phyloP scores from a whole-genome alignment of 2,888 invertebrate genomes.

The Eilema depressum region DNA sequence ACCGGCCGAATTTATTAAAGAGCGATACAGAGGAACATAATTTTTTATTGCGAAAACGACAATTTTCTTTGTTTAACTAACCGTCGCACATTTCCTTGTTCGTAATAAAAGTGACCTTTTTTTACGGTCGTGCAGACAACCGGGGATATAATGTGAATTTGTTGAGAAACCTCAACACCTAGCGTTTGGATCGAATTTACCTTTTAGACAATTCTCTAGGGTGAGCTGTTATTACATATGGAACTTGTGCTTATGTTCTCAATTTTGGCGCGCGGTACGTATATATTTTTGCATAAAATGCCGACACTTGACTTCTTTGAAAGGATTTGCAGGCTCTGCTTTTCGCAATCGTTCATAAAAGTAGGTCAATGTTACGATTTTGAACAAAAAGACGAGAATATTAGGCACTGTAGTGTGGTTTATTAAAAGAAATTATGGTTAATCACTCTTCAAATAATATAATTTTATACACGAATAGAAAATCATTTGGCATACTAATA shows the following conservation, averaged over 20 bases:
- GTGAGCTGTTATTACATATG: conserved; percentile 64
- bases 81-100: conserved; percentile 68
- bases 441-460: background rate
- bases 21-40: conserved; percentile 64
- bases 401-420: background rate
- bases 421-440: no score
- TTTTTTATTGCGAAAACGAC: conserved; percentile 71
- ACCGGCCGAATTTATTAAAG: conserved; percentile 56
- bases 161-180: conserved; percentile 76
- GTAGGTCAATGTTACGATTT: background rate
- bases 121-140: conserved; percentile 70
- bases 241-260: conserved; percentile 36
- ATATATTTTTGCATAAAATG: conserved; percentile 28
- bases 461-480: no score
- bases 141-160: conserved; percentile 76
- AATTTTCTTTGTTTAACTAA: conserved; percentile 80
- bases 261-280: conserved; percentile 26
- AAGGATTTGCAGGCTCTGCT: conserved; percentile 23
- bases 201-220: conserved; percentile 68
- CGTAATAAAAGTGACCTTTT: conserved; percentile 77
- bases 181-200: conserved; percentile 72
- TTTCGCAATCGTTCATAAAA: background rate
- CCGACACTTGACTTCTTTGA: conserved; percentile 28
- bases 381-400: background rate
- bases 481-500: no score